Evolutionary conservation across 2,797 vertebrate species (phyloP).

Genomic region (Morelia viridis): DNA sequence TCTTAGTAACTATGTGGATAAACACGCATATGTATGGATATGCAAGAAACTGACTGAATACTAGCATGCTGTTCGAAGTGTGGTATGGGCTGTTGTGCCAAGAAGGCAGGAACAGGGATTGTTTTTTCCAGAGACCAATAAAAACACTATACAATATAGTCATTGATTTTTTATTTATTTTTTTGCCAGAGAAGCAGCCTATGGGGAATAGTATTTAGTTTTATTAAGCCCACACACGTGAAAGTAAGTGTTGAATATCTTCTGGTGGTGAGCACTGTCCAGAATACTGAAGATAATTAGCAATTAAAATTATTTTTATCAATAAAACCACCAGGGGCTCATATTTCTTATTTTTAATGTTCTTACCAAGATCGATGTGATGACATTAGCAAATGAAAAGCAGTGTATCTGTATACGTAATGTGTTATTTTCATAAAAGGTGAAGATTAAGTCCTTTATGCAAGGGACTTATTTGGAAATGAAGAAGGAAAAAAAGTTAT

Average conservation of each 20-base stretch:
- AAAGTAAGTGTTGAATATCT: conserved; percentile 39
- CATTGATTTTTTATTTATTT: conserved; percentile 27
- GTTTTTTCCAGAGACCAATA: conserved; percentile 54
- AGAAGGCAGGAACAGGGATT: conserved; percentile 39
- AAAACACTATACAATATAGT: conserved; percentile 46
- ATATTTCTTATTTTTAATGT: conserved; percentile 29
- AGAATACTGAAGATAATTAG: neutral
- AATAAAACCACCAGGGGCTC: neutral
- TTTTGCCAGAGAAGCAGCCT: conserved; percentile 45
- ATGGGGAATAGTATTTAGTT: conserved; percentile 28
- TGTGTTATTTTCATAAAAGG: neutral
- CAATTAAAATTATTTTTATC: conserved; percentile 35
- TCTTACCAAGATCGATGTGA: neutral
- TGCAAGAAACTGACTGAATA: conserved; percentile 34
- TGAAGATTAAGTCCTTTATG: neutral
- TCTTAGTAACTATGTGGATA: conserved; percentile 26
- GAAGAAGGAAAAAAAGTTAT: neutral
- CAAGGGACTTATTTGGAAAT: neutral
- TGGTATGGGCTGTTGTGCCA: conserved; percentile 43
- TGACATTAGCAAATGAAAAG: conserved; percentile 35
- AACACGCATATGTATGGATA: conserved; percentile 8
- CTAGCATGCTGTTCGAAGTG: conserved; percentile 42
- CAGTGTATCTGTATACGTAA: neutral
- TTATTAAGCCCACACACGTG: conserved; percentile 40
- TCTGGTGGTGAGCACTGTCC: neutral